Base-by-base conservation (phyloP, 2,113 vertebrate species). In the Sinocyclocheilus rhinocerous region DNA sequence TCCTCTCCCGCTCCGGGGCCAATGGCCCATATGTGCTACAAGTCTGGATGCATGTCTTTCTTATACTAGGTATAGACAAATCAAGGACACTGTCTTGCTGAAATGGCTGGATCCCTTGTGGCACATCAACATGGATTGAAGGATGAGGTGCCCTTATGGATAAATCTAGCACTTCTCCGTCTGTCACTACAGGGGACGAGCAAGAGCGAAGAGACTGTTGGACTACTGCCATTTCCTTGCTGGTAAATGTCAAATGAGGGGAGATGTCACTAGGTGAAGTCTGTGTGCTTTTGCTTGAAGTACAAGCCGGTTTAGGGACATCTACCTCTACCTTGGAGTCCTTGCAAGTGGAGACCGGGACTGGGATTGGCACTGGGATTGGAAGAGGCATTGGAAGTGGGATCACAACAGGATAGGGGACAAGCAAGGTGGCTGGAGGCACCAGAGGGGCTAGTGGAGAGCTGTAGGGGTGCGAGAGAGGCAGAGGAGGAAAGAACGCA, bases 331-430 rank as follows among this genome's bases (percentile, higher is more conserved):
- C 94, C 91, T 97, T 98, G 48, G 94, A 91, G 83, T 98, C 97
- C 1, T 96, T 89, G 0, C 93, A 87, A 13, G 95, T 96, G 83
- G 96, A 96, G 81, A 98, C 91, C 0, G 97, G 97, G 11, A 97
- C 92, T 0, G 97, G 97, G 79, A 99, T 93, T 0, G 97, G 97
- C n/a, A 98, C 96, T 7, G 98, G 98, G 75, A 99, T 94, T 1
- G 98, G 98, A 29, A 98, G 94, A 5, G 98, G 98, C 52, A 99
- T 97, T 0, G 98, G 97, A 87, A 99, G 91, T 3, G 98, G 98
- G 57, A 99, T 97, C 3, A 98, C 97, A 85, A 99, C 96, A 0
- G 98, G 98, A 87, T 98, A 98, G 52, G 98, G 98, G 33, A 99
- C 98, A 20, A 99, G 92, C 20, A 99, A 95, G 0, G 97, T 99